Conservation (phyloP, 1,140 invertebrate genomes). For the Procambarus clarkii region DNA sequence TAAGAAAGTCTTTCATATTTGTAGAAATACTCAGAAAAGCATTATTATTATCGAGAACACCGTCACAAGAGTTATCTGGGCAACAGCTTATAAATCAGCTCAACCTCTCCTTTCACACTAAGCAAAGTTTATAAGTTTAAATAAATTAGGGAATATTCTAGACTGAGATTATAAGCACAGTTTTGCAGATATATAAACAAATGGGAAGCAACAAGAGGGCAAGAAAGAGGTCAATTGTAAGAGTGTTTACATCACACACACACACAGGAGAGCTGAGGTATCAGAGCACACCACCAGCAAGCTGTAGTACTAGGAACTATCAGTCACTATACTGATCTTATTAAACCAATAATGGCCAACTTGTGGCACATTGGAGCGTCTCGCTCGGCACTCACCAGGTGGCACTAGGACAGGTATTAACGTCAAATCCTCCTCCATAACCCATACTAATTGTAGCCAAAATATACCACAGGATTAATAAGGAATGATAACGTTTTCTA, state of each 20-base stretch:
- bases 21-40: background rate
- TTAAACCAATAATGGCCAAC: background rate
- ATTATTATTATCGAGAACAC: background rate
- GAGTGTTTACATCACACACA: background rate
- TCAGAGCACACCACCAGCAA: background rate
- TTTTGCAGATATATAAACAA: background rate
- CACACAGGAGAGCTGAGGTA: background rate
- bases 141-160: background rate
- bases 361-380: background rate
- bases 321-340: background rate
- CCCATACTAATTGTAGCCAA: too few relatives aligned
- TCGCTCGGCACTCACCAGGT: background rate
- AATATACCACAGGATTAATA: too few relatives aligned
- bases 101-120: background rate
- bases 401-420: background rate
- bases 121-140: background rate
- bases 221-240: background rate
- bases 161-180: background rate
- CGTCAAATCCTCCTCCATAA: background rate
- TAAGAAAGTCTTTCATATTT: background rate
- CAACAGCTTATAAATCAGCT: background rate
- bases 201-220: background rate
- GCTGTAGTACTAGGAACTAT: background rate
- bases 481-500: too few relatives aligned
- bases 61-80: background rate